phyloP scores from a whole-genome alignment of 1,140 invertebrate species.

The Prorops nasuta region DNA sequence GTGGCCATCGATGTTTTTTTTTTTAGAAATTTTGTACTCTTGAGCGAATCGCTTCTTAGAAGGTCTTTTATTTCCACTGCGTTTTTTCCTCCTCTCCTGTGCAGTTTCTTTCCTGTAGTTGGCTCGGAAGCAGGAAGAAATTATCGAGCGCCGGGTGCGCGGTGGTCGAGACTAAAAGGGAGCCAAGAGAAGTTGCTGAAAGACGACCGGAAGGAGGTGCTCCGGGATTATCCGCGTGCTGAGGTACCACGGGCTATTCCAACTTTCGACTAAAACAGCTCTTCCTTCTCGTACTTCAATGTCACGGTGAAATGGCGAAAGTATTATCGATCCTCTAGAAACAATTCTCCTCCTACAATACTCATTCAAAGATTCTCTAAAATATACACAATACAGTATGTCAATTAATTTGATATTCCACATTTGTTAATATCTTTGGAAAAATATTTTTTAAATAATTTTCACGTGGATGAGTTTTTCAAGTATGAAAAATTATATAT shows the following conservation, averaged over 20 bases:
- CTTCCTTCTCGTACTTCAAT: not conserved
- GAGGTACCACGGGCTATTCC: no score
- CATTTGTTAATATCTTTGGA: no score
- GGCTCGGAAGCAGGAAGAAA: not conserved
- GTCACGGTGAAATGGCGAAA: not conserved
- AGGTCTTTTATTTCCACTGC: no score
- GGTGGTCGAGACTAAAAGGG: not conserved
- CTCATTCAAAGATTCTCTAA: no score
- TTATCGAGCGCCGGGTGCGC: not conserved
- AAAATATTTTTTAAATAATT: no score
- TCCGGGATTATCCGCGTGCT: not conserved
- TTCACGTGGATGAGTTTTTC: no score
- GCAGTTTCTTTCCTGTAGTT: not conserved
- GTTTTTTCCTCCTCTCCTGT: no score
- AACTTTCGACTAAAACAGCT: no score
- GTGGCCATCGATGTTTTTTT: not conserved
- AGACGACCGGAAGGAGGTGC: not conserved
- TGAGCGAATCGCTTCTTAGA: not conserved
- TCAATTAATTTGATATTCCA: no score
- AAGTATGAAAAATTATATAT: no score
- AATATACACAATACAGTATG: no score
- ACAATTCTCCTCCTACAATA: no score
- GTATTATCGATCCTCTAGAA: not conserved
- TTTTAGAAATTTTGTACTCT: not conserved
- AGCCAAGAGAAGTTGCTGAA: not conserved